Percentiles rank a stretch among this genome's conserved stretches.
Conservation (phyloP, 2,797 vertebrate species). For the Malacoctenus gilli region DNA sequence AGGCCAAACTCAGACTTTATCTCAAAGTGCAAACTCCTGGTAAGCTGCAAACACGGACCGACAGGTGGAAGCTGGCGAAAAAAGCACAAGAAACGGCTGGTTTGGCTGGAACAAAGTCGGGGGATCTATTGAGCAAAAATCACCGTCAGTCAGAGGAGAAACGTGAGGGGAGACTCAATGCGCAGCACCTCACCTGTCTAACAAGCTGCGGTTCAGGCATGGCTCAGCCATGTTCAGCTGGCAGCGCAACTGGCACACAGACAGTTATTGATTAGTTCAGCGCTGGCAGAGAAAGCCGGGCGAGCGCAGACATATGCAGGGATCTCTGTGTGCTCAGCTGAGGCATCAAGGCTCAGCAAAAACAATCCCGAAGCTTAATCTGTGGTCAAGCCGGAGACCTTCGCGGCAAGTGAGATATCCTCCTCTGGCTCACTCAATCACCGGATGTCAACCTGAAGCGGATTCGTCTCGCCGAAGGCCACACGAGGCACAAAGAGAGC, state of each 20-base stretch:
- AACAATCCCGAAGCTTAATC: neutral
- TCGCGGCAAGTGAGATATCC: neutral
- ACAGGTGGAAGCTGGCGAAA: neutral
- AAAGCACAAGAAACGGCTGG: neutral
- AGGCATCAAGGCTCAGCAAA: neutral
- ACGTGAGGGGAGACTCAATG: neutral
- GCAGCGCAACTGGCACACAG: neutral
- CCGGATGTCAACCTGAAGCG: neutral
- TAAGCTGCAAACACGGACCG: neutral
- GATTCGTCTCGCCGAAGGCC: neutral
- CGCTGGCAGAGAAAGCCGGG: too few species aligned
- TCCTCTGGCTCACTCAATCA: neutral
- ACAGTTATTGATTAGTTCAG: neutral
- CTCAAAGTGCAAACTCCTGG: neutral
- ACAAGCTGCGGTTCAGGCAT: neutral
- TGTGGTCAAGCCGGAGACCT: neutral
- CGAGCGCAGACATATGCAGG: neutral
- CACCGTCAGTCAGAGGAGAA: neutral
- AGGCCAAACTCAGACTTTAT: too few species aligned
- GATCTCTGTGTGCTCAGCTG: neutral
- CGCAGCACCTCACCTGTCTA: neutral
- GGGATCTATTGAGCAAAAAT: neutral
- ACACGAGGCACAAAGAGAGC: neutral
- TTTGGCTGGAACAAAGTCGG: neutral
- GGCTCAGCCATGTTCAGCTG: too few species aligned